Evolutionary conservation across 2,797 vertebrate genomes (phyloP).

Genomic region (Parauchenoglanis ngamensis): DNA sequence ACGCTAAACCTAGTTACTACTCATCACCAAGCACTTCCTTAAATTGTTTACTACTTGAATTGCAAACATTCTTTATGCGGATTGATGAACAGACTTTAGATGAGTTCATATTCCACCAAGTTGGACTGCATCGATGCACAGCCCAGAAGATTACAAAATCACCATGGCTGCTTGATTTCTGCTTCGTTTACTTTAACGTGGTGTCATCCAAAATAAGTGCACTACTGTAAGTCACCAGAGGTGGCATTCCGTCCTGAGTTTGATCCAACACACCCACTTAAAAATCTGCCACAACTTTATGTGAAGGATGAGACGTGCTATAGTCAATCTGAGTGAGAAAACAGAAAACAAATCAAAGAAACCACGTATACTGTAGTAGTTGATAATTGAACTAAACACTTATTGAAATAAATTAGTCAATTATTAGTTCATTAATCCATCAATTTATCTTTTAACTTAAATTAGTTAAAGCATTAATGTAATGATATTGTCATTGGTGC

Average conservation of each 20-base stretch:
- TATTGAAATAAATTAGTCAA: neutral
- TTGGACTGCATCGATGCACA: constrained; percentile 3
- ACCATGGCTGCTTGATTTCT: constrained; percentile 30
- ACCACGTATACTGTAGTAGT: too few species aligned
- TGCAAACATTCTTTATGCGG: neutral
- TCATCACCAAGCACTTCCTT: neutral
- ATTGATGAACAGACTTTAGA: neutral
- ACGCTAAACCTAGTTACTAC: neutral
- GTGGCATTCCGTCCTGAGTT: constrained; percentile 3
- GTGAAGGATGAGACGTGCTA: neutral
- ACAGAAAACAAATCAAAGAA: neutral
- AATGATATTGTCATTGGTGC: neutral
- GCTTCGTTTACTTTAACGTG: constrained; percentile 31
- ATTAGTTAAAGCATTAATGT: neutral
- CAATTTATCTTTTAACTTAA: neutral
- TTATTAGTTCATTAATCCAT: neutral
- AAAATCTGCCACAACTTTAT: constrained; percentile 11
- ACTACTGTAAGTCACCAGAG: constrained; percentile 40
- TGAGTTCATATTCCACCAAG: neutral
- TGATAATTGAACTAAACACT: too few species aligned
- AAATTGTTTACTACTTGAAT: neutral
- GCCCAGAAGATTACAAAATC: neutral
- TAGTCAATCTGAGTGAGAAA: neutral
- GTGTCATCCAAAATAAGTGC: constrained; percentile 42
- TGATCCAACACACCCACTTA: constrained; percentile 27